Conservation (phyloP, 2,113 vertebrate genomes). For the Protomyctophum bolini region DNA sequence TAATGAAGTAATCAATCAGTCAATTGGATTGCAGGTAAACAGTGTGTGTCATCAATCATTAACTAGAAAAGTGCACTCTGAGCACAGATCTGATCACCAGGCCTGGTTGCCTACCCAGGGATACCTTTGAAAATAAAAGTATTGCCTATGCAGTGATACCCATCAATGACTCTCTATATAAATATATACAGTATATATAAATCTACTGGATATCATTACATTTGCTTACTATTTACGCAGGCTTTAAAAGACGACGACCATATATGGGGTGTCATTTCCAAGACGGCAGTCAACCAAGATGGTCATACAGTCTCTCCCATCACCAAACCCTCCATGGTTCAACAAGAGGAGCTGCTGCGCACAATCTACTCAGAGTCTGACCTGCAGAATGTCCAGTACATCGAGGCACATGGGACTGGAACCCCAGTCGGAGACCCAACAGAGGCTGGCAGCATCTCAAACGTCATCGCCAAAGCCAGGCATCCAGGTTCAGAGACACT, state of each 20-base stretch:
- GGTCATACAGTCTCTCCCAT: conserved; percentile 80
- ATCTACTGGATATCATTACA: no score
- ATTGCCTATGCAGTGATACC: no score
- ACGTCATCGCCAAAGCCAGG: conserved; percentile 76
- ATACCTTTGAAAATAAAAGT: no score
- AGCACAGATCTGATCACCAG: no score
- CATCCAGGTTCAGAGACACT: conserved; percentile 62
- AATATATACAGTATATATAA: no score
- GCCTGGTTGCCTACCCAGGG: no score
- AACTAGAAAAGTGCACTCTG: no score
- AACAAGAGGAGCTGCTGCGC: conserved; percentile 83
- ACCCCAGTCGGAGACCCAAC: conserved; percentile 82
- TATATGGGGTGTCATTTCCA: conserved; percentile 84
- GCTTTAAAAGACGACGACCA: conserved; percentile 80
- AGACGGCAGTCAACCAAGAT: conserved; percentile 86
- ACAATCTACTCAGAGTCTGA: conserved; percentile 80
- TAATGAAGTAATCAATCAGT: no score
- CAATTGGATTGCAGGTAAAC: no score
- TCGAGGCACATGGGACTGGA: conserved; percentile 88
- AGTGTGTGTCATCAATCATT: no score
- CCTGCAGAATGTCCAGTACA: conserved; percentile 80
- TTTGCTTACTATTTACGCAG: conserved; percentile 53
- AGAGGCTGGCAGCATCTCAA: conserved; percentile 83
- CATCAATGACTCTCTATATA: no score
- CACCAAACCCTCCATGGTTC: conserved; percentile 81